phyloP scores from a whole-genome alignment of 2,888 invertebrate genomes.

The Xanthorhoe spadicearia region DNA sequence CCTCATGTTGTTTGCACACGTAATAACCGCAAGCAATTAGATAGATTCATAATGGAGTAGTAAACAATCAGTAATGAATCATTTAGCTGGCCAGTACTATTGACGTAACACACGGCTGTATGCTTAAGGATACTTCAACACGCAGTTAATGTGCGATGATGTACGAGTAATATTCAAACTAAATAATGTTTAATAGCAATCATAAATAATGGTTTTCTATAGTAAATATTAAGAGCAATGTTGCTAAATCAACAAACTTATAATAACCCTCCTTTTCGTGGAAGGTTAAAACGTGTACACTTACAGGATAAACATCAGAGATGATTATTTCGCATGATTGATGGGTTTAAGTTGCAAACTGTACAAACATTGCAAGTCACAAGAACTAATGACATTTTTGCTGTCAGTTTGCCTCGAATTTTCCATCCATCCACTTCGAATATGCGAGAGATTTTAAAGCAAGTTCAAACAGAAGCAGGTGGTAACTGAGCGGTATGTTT shows the following conservation, averaged over 20 bases:
- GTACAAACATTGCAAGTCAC: constrained; percentile 13
- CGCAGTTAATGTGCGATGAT: background rate
- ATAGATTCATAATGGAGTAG: constrained; percentile 33
- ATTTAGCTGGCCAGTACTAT: constrained; percentile 24
- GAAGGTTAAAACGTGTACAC: too few species aligned
- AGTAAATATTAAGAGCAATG: background rate
- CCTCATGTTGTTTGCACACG: constrained; percentile 19
- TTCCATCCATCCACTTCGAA: background rate
- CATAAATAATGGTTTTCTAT: background rate
- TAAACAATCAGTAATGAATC: constrained; percentile 38
- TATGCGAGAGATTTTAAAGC: background rate
- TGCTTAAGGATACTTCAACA: constrained; percentile 17
- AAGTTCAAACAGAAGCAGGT: constrained; percentile 7
- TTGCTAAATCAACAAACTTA: background rate
- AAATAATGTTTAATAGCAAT: background rate
- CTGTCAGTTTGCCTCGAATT: background rate
- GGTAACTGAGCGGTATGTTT: constrained; percentile 7
- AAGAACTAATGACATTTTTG: constrained; percentile 10
- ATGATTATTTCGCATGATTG: background rate
- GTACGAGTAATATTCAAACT: background rate
- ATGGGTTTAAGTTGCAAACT: constrained; percentile 2
- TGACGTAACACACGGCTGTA: constrained; percentile 28
- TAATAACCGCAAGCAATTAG: constrained; percentile 30
- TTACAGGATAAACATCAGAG: background rate
- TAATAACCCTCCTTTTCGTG: too few species aligned